phyloP scores from a whole-genome alignment of 2,113 vertebrate species.

The Tragelaphus buxtoni region DNA sequence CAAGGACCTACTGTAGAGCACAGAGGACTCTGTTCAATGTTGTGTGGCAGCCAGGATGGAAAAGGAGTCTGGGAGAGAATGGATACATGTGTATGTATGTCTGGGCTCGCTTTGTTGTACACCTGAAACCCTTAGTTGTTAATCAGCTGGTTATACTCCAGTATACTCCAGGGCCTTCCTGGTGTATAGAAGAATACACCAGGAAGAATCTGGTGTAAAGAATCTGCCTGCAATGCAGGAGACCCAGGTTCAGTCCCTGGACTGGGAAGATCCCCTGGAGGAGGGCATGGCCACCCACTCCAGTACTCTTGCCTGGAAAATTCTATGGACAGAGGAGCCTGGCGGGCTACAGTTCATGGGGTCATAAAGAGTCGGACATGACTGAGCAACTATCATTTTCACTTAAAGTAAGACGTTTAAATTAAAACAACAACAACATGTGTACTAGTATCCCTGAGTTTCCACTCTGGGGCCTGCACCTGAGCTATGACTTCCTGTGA shows the following conservation, averaged over 20 bases:
- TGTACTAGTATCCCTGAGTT: background rate
- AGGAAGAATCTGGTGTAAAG: background rate
- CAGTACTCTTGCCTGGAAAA: background rate
- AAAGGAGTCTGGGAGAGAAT: background rate
- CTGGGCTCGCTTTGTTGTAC: background rate
- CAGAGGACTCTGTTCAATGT: background rate
- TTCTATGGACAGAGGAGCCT: background rate
- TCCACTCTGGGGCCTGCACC: background rate
- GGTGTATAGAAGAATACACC: too few species aligned
- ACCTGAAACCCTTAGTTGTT: background rate
- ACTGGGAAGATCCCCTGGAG: background rate
- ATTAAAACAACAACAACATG: background rate
- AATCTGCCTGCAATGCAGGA: background rate
- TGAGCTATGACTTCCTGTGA: background rate
- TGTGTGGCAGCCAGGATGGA: background rate
- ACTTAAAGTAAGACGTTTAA: background rate
- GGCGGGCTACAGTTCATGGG: background rate
- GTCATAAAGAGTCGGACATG: background rate
- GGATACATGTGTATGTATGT: background rate
- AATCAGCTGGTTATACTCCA: background rate
- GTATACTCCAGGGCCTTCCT: background rate
- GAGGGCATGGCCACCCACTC: background rate
- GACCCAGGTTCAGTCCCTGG: background rate
- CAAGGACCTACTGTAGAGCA: background rate
- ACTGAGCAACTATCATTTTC: background rate